phyloP scores from a whole-genome alignment of 1,140 invertebrate genomes.

The Drosophila yakuba region DNA sequence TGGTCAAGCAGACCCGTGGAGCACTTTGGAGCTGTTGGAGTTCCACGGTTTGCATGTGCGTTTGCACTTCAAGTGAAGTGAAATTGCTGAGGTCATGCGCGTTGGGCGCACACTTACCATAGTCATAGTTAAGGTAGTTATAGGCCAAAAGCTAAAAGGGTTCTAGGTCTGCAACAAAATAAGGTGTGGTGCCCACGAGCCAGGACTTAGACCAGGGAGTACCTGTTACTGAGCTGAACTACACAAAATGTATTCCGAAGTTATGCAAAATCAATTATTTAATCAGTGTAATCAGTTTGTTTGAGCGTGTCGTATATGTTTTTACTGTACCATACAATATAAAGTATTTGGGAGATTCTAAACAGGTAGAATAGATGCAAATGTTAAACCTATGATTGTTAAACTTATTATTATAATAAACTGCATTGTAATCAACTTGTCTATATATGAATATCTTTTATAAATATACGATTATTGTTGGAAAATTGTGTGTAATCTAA shows the following conservation, averaged over 20 bases:
- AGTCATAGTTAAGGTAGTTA: conserved; percentile 34
- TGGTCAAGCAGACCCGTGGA: conserved; percentile 1
- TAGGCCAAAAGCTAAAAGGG: conserved; percentile 59
- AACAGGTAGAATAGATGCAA: too few species aligned
- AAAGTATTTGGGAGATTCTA: too few species aligned
- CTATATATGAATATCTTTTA: too few species aligned
- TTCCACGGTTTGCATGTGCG: conserved; percentile 59
- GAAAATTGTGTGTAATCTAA: too few species aligned
- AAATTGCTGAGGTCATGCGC: conserved; percentile 82
- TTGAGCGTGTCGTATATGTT: too few species aligned
- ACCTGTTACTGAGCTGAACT: not conserved
- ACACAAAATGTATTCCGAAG: not conserved
- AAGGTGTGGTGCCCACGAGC: not conserved
- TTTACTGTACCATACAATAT: too few species aligned
- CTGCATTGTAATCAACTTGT: too few species aligned
- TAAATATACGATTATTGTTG: too few species aligned
- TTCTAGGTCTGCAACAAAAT: conserved; percentile 36
- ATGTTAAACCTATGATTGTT: too few species aligned
- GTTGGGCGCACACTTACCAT: conserved; percentile 70
- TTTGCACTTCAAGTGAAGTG: conserved; percentile 74
- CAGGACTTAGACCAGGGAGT: not conserved
- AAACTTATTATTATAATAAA: too few species aligned
- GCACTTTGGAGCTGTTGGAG: conserved; percentile 1
- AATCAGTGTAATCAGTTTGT: not conserved
- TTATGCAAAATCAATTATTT: not conserved